Evolutionary conservation across 2,113 vertebrate species (phyloP), one percentile per base, ranked within the genome.

Genomic region (Chionodraco myersi): DNA sequence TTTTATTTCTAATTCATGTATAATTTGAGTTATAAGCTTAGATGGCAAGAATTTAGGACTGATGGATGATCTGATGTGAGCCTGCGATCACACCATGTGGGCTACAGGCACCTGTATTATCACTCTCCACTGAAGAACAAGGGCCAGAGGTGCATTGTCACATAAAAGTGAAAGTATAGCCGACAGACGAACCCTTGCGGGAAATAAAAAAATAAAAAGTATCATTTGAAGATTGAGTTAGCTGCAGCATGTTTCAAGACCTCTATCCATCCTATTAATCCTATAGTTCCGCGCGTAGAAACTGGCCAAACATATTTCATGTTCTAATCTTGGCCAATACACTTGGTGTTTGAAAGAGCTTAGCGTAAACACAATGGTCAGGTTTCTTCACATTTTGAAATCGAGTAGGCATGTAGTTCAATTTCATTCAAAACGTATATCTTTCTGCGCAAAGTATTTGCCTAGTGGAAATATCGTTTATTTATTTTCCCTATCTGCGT

Each of bases 51-150:
- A 52, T 75, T 67, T 36, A 1, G 7, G n/a, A 49, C 30, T 8
- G 1, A 6, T 56, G 2, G 47, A 51, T 54, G 62, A 65, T 59
- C 67, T 30, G 16, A 56, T 47, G 30, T 30, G 30, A 62, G 13
- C 47, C 54, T 13, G 48, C 10, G 13, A 62, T 57, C 21, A 41
- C 21, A 68, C 4, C 62, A 34, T 23, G 34, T 48, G 8, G 6
- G 26, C 15, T 49, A 6, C 48, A 83, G 36, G 57, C 90, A 91
- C 90, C 91, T 91, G 91, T 30, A 62, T 65, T 15, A 30, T 26
- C 48, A 34, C 10, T 41, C 11, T 60, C 21, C 8, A 45, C 54
- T 64, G 26, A 47, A n/a, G 36, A 16, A 34, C 5, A 15, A 34
- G 1, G 10, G 45, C 59, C 48, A 34, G 16, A 79, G 59, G 11